phyloP scores from a whole-genome alignment of 2,797 vertebrate species.

The Serranus cabrilla region DNA sequence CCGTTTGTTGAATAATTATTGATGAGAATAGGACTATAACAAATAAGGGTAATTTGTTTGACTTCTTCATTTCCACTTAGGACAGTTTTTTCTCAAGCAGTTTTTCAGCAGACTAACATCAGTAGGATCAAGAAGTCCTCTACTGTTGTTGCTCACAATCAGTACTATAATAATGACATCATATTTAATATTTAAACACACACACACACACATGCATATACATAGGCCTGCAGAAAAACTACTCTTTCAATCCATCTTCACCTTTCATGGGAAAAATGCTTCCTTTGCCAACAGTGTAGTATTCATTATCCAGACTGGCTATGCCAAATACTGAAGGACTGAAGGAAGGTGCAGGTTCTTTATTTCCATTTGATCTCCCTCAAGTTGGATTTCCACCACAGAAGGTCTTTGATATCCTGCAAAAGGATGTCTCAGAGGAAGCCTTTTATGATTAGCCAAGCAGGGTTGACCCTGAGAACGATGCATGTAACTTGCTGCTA shows the following conservation, averaged over 20 bases:
- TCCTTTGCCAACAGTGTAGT: conserved; percentile 37
- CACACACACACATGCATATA: no score
- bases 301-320: conserved; percentile 40
- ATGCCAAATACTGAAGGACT: conserved; percentile 50
- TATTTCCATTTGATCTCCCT: conserved; percentile 72
- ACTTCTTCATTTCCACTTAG: no score
- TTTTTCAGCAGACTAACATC: no score
- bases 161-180: no score
- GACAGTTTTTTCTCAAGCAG: no score
- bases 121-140: no score
- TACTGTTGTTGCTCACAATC: no score
- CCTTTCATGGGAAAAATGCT: conserved; percentile 54
- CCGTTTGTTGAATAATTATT: no score
- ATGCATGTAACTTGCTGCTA: conserved; percentile 45
- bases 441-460: conserved; percentile 74
- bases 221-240: not conserved
- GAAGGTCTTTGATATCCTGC: conserved; percentile 71
- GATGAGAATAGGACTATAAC: no score
- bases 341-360: conserved; percentile 63
- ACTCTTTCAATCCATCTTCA: conserved; percentile 20
- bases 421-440: conserved; percentile 75
- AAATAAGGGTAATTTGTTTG: no score
- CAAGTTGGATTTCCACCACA: conserved; percentile 58
- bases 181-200: no score
- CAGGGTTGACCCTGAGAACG: conserved; percentile 54